A percentile compares a stretch with the other conserved stretches of the same genome.
Evolutionary conservation across 2,113 vertebrate genomes (phyloP).

Genomic region (Zeus faber): DNA sequence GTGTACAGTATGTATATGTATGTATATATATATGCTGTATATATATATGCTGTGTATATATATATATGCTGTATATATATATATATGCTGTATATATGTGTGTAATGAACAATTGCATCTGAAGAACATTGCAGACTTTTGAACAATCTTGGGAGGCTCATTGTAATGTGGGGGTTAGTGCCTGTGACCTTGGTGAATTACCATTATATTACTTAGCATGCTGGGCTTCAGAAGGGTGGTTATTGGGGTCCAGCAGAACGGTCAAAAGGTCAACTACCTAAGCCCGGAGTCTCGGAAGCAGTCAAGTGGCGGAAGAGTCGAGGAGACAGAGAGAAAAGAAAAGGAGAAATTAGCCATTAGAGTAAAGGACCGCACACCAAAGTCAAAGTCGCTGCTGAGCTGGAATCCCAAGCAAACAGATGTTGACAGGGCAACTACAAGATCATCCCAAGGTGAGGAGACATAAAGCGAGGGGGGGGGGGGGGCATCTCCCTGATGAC

Average conservation of each 20-base stretch:
- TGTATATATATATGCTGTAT: too few species aligned
- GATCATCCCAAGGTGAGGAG: conserved; percentile 69
- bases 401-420: conserved; percentile 63
- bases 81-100: too few species aligned
- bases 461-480: conserved; percentile 45
- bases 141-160: conserved; percentile 30
- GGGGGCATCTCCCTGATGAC: conserved; percentile 42
- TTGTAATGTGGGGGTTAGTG: conserved; percentile 30
- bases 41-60: too few species aligned
- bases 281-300: conserved; percentile 51
- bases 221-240: conserved; percentile 37
- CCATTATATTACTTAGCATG: conserved; percentile 52
- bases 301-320: conserved; percentile 56
- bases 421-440: conserved; percentile 61
- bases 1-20: too few species aligned
- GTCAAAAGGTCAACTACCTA: conserved; percentile 64
- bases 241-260: conserved; percentile 55
- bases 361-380: conserved; percentile 18
- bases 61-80: too few species aligned
- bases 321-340: conserved; percentile 39
- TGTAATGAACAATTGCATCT: too few species aligned
- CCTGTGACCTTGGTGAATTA: conserved; percentile 45
- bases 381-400: conserved; percentile 58
- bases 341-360: conserved; percentile 10
- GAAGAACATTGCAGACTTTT: conserved; percentile 9